A percentile compares a stretch with the other conserved stretches of the same genome.
Evolutionary conservation across 2,888 invertebrate species (phyloP).

Genomic region (Diachrysia chrysitis): DNA sequence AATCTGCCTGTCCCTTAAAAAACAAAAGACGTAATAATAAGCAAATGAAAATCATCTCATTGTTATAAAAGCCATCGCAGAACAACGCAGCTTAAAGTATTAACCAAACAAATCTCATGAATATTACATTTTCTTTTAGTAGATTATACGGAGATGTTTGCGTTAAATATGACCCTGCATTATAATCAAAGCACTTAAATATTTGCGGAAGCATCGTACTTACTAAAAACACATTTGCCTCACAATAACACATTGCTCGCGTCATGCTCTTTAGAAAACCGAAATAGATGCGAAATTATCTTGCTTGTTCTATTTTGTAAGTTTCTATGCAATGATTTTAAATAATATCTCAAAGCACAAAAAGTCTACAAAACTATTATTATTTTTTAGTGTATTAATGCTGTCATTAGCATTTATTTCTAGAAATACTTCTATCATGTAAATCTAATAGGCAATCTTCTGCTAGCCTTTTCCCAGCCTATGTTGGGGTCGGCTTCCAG

Average conservation of each 20-base stretch:
- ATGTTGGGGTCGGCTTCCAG: too few species aligned
- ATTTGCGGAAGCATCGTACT: slow-evolving; percentile 49
- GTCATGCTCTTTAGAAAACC: slow-evolving; percentile 41
- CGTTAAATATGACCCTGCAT: background rate
- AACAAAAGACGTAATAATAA: too few species aligned
- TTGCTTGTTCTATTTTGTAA: slow-evolving; percentile 22
- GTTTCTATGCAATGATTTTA: background rate
- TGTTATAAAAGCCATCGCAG: background rate
- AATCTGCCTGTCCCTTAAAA: too few species aligned
- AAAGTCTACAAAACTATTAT: too few species aligned
- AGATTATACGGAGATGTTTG: background rate
- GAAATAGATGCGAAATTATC: slow-evolving; percentile 45
- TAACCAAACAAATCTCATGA: background rate
- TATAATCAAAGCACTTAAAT: slow-evolving; percentile 51
- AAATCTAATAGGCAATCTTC: too few species aligned
- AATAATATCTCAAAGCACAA: background rate
- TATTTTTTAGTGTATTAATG: too few species aligned
- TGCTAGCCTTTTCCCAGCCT: too few species aligned
- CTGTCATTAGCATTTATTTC: too few species aligned
- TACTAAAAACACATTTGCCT: slow-evolving; percentile 49
- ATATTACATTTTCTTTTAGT: slow-evolving; percentile 1
- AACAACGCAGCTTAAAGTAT: background rate
- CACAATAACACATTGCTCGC: slow-evolving; percentile 39
- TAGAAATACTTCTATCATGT: too few species aligned
- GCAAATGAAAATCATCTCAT: background rate